Base-by-base conservation (phyloP, 92 coral and sea anemone genomes). In the Zoanthus gigantus region DNA sequence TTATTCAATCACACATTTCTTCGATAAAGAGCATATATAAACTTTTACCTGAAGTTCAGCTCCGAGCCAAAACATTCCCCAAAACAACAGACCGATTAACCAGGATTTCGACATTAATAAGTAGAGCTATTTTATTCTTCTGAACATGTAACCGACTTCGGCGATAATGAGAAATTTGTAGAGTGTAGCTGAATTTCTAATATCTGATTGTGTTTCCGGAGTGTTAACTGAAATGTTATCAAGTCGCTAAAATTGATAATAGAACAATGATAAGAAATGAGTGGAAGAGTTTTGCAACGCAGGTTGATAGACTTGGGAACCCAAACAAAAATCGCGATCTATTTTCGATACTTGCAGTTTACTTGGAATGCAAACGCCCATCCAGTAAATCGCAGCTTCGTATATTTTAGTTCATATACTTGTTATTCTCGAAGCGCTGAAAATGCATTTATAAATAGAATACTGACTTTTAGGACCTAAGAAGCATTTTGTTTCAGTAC, bases 221-320 rank as follows among this genome's bases (percentile, higher is more conserved):
- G 67, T 12, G 74, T 6, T 81, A 81, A 81, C 65, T 81, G 85
- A 66, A 65, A 28, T 67, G 74, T 81, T 81, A 81, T 81, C 85
- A 81, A 23, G 85, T 23, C 85, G n/a, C 44, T 29, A 79, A 81
- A 66, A 13, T 52, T 42, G 60, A 16, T 81, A 80, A 81, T 81
- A 74, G 66, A 81, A 45, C 63, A 14, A 28, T 65, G 58, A 81
- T 66, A 47, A 66, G 47, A 32, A 48, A 7, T 28, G 44, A 23
- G 29, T 46, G 10, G 74, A 18, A 30, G 71, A 53, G 81, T 76
- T 32, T 9, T 63, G n/a, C 42, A 17, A 53, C 63, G 29, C 65
- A 18, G 45, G 63, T 17, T 47, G 31, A 53, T 53, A 6, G 58
- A 48, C 31, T 14, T 8, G 5, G 6, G 79, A 46, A 45, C 12